Conservation (phyloP, 2,888 invertebrate genomes). For the Taenaris catops region DNA sequence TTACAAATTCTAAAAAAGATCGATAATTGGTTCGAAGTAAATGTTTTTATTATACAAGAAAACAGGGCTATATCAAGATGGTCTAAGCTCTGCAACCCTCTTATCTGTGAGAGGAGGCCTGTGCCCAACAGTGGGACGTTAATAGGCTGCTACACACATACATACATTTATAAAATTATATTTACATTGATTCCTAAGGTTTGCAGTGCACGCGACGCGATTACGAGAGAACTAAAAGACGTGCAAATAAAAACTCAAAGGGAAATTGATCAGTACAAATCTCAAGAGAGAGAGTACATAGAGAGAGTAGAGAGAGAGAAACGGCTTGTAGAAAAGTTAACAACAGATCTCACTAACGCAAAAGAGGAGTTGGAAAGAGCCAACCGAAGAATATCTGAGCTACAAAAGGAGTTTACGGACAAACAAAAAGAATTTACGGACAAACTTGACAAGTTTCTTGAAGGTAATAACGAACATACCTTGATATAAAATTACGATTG, state of each 20-base stretch:
- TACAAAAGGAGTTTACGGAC: slow-evolving; percentile 74
- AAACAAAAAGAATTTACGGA: slow-evolving; percentile 72
- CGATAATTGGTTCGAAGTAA: too few species aligned
- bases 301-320: slow-evolving; percentile 74
- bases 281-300: slow-evolving; percentile 61
- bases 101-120: too few species aligned
- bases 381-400: slow-evolving; percentile 76
- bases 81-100: too few species aligned
- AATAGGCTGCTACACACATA: too few species aligned
- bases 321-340: slow-evolving; percentile 71
- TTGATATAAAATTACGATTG: too few species aligned
- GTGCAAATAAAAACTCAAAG: slow-evolving; percentile 57
- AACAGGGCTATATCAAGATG: too few species aligned
- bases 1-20: too few species aligned
- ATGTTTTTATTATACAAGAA: slow-evolving; percentile 1
- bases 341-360: slow-evolving; percentile 59
- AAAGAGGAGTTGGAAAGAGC: slow-evolving; percentile 77
- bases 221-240: slow-evolving; percentile 77
- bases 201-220: slow-evolving; percentile 80
- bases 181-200: slow-evolving; percentile 72
- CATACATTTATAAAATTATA: too few species aligned
- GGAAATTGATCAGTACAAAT: slow-evolving; percentile 53
- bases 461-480: slow-evolving; percentile 19
- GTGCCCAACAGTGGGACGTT: too few species aligned
- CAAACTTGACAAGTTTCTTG: slow-evolving; percentile 46